phyloP scores from a whole-genome alignment of 2,113 vertebrate species.

The Phocoena sinus region DNA sequence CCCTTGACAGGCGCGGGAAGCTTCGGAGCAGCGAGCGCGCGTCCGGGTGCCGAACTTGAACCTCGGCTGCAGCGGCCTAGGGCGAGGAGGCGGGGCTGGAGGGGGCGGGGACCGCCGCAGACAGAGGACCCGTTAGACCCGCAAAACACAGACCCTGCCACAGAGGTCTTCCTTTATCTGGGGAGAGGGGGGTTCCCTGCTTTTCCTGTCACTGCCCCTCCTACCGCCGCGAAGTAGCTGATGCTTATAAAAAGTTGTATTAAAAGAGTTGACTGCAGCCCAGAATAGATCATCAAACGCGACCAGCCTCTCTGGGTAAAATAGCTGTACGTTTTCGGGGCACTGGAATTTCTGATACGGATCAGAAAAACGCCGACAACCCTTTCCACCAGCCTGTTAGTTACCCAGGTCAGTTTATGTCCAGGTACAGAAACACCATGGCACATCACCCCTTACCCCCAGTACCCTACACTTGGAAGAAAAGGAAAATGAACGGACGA shows the following conservation, averaged over 20 bases:
- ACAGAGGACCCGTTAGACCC: fast-evolving
- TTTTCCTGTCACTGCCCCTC: background rate
- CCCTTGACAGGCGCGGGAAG: background rate
- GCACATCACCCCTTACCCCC: too few relatives aligned
- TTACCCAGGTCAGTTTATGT: background rate
- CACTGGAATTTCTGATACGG: background rate
- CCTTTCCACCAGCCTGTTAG: background rate
- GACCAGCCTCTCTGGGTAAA: background rate
- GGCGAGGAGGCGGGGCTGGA: background rate
- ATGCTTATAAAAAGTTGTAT: slow-evolving; percentile 47
- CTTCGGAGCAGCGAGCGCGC: background rate
- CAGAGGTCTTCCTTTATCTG: background rate
- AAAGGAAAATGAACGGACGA: background rate
- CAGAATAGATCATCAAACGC: slow-evolving; percentile 32
- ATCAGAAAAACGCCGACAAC: background rate
- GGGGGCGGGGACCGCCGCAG: background rate
- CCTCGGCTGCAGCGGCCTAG: background rate
- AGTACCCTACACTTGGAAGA: background rate
- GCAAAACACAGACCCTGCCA: background rate
- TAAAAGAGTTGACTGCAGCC: slow-evolving; percentile 11
- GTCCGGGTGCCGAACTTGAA: background rate
- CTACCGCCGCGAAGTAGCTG: background rate
- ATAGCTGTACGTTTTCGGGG: background rate
- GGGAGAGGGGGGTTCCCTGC: too few relatives aligned
- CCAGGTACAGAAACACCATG: background rate